These are phyloP conservation scores for Thereva nobilitata DNA, from an alignment of 2,888 invertebrate genomes.

Conservation along the genomic window DNA sequence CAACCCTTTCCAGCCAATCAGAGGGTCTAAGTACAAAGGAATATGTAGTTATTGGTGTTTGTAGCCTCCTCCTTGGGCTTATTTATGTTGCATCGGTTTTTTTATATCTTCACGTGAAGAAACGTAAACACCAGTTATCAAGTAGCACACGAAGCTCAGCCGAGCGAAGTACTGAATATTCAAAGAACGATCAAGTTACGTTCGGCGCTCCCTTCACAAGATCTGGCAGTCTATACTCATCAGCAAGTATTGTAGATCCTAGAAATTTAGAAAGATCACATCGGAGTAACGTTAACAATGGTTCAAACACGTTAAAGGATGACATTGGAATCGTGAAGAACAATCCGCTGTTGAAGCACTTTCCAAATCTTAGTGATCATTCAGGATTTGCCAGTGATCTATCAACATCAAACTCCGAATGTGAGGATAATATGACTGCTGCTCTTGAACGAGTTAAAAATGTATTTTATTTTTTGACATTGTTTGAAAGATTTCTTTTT, in stretches of 20 bases:
- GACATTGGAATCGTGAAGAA: conserved; percentile 76
- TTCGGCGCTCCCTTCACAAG: conserved; percentile 56
- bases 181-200: conserved; percentile 57
- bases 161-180: conserved; percentile 59
- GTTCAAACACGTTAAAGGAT: conserved; percentile 53
- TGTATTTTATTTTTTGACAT: conserved; percentile 48
- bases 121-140: conserved; percentile 59
- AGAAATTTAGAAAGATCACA: conserved; percentile 48
- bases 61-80: conserved; percentile 80
- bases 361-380: conserved; percentile 61
- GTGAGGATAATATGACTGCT: conserved; percentile 56
- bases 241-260: conserved; percentile 50
- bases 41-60: conserved; percentile 82
- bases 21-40: conserved; percentile 73
- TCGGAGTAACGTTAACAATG: conserved; percentile 52
- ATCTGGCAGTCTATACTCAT: conserved; percentile 54
- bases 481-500: not conserved
- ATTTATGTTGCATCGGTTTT: conserved; percentile 86
- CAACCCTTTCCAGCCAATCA: conserved; percentile 61
- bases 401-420: conserved; percentile 68
- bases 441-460: conserved; percentile 50
- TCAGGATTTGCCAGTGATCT: conserved; percentile 63
- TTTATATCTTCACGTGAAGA: conserved; percentile 77
- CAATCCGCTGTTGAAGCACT: conserved; percentile 74
- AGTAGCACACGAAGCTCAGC: conserved; percentile 51